Conservation (phyloP, 2,888 invertebrate species). For the Omphaloscelis lunosa region DNA sequence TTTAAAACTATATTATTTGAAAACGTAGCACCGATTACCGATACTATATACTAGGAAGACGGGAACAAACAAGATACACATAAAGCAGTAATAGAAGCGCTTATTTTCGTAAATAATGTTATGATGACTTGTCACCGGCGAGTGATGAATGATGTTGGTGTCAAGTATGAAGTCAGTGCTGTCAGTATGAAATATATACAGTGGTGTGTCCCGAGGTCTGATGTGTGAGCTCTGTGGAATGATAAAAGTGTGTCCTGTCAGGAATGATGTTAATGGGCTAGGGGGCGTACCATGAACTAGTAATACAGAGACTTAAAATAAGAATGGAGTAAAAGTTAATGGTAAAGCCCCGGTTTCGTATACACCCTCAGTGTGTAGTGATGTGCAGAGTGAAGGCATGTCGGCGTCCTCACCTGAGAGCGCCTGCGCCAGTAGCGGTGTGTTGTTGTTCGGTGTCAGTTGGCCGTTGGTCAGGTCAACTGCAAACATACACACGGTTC, state of each 20-base stretch:
- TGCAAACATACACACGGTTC: constrained; percentile 93
- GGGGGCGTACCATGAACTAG: constrained; percentile 46
- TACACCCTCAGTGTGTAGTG: constrained; percentile 45
- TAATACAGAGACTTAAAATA: constrained; percentile 7
- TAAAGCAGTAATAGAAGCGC: constrained; percentile 62
- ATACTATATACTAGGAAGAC: constrained; percentile 23
- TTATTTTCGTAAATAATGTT: constrained; percentile 64
- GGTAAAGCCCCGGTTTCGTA: constrained; percentile 34
- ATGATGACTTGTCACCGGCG: constrained; percentile 66
- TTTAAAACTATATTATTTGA: constrained; percentile 3
- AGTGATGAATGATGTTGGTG: constrained; percentile 59
- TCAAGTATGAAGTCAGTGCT: constrained; percentile 52
- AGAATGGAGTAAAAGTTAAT: constrained; percentile 36
- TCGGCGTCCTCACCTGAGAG: constrained; percentile 95
- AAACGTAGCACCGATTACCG: constrained; percentile 21
- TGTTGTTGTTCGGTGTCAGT: constrained; percentile 98
- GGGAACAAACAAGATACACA: constrained; percentile 53
- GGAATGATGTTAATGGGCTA: constrained; percentile 33
- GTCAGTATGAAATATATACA: constrained; percentile 45
- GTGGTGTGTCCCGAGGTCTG: constrained; percentile 39
- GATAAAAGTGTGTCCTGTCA: constrained; percentile 54
- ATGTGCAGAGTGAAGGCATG: constrained; percentile 69
- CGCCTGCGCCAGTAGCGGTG: constrained; percentile 98
- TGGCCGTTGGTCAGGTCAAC: constrained; percentile 99
- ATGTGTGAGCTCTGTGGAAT: constrained; percentile 52